A percentile compares a stretch with the other conserved stretches of the same genome.
phyloP scores from a whole-genome alignment of 2,113 vertebrate species.

The Heptranchias perlo region DNA sequence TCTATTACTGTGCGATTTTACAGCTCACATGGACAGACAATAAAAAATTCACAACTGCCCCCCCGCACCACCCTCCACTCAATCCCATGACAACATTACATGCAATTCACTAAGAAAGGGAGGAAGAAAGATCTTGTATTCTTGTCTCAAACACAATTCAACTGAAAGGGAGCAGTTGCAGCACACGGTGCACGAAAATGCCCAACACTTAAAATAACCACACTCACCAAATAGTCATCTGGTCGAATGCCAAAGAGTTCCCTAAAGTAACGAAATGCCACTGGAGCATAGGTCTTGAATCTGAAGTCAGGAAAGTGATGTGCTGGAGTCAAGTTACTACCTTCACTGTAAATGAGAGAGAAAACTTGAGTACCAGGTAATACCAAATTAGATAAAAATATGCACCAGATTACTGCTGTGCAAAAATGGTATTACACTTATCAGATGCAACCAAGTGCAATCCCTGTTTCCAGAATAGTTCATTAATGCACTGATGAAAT shows the following conservation, averaged over 20 bases:
- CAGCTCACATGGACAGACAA: not conserved
- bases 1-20: not conserved
- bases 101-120: not conserved
- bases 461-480: not conserved
- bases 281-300: constrained; percentile 95
- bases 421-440: not conserved
- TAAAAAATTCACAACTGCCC: not conserved
- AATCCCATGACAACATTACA: not conserved
- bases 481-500: not conserved
- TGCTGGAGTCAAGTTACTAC: constrained; percentile 93
- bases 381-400: not conserved
- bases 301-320: constrained; percentile 97
- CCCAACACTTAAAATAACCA: not conserved
- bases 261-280: constrained; percentile 98
- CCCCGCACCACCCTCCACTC: not conserved
- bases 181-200: not conserved
- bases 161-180: constrained; percentile 8
- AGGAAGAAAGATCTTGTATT: not conserved
- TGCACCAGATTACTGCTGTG: not conserved
- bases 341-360: constrained; percentile 70
- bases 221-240: constrained; percentile 90
- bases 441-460: not conserved
- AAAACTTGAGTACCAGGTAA: not conserved
- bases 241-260: constrained; percentile 97
- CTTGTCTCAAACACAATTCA: not conserved